phyloP scores from a whole-genome alignment of 2,888 invertebrate species.

The Eurois occulta region DNA sequence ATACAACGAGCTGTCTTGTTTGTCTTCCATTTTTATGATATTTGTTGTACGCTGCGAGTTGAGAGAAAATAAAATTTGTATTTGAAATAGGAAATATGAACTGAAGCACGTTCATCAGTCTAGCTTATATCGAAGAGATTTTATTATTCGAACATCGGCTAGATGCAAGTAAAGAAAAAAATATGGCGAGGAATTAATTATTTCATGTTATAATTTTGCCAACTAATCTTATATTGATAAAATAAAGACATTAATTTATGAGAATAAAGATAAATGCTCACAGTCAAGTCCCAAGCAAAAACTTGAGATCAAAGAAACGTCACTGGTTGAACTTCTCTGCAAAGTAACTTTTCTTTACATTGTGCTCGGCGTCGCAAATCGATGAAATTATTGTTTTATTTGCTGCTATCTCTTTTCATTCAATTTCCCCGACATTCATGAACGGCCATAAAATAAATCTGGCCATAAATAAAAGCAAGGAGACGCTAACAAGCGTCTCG shows the following conservation, averaged over 20 bases:
- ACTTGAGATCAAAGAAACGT: constrained; percentile 60
- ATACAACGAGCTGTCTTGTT: constrained; percentile 84
- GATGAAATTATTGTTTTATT: constrained; percentile 79
- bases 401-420: constrained; percentile 78
- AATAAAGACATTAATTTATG: neutral
- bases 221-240: neutral
- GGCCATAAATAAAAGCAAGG: constrained; percentile 89
- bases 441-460: constrained; percentile 90
- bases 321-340: constrained; percentile 39
- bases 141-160: constrained; percentile 34
- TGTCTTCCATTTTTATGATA: constrained; percentile 88
- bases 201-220: neutral
- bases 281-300: constrained; percentile 41
- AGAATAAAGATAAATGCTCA: constrained; percentile 14
- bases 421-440: constrained; percentile 81
- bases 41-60: constrained; percentile 76
- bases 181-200: neutral
- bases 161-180: neutral
- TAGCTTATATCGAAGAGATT: constrained; percentile 59
- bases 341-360: constrained; percentile 45
- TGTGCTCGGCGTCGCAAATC: constrained; percentile 64
- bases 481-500: constrained; percentile 91
- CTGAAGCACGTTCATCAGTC: constrained; percentile 78
- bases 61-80: constrained; percentile 80
- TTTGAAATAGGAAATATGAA: constrained; percentile 76